phyloP scores from a whole-genome alignment of 2,113 vertebrate species.

The Passer domesticus region DNA sequence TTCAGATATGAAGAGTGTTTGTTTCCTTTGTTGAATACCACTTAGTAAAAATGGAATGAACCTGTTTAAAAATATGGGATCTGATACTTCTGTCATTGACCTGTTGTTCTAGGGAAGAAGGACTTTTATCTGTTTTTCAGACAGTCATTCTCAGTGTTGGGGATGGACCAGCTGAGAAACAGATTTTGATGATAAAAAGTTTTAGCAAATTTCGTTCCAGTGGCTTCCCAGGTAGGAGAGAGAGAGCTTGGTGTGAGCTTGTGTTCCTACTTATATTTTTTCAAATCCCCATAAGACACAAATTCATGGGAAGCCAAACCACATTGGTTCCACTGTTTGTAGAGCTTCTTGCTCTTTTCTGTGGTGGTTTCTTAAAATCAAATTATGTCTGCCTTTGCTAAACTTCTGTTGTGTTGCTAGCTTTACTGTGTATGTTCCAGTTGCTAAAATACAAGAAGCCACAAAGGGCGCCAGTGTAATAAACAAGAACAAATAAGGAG shows the following conservation, averaged over 20 bases:
- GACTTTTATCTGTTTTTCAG: neutral
- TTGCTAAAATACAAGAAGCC: conserved; percentile 49
- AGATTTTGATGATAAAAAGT: neutral
- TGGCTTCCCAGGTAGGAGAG: neutral
- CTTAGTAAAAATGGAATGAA: neutral
- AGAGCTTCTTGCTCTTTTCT: neutral
- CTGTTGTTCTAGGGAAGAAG: neutral
- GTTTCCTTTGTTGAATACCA: neutral
- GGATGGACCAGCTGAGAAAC: neutral
- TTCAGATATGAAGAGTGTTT: neutral
- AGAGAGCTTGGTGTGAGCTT: neutral
- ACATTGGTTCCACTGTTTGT: neutral
- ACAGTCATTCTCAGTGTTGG: neutral
- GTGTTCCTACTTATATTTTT: neutral
- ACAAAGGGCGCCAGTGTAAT: conserved; percentile 11
- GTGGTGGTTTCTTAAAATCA: neutral
- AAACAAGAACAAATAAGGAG: conserved; percentile 55
- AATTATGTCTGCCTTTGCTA: neutral
- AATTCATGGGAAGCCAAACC: neutral
- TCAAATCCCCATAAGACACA: neutral
- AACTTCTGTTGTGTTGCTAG: conserved; percentile 18
- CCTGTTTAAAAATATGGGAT: neutral
- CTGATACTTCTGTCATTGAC: neutral
- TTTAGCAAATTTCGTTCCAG: neutral
- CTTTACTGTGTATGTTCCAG: conserved; percentile 11